phyloP scores from a whole-genome alignment of 2,888 invertebrate genomes.

The Drosophila nr. fundita region DNA sequence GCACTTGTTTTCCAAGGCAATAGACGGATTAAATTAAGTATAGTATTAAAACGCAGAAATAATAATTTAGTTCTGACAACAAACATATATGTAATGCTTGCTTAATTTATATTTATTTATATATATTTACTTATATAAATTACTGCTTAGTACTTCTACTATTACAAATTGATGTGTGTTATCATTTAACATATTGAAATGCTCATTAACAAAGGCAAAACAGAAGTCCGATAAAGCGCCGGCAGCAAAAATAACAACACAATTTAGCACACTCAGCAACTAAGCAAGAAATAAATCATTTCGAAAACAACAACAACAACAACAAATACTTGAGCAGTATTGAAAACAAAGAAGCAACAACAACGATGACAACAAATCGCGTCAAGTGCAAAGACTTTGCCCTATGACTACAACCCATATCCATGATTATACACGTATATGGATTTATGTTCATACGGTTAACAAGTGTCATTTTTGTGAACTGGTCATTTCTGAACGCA shows the following conservation, averaged over 20 bases:
- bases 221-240: constrained; percentile 65
- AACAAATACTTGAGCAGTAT: constrained; percentile 40
- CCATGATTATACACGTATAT: constrained; percentile 7
- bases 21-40: not conserved
- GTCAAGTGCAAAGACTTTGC: constrained; percentile 76
- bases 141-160: not conserved
- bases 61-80: not conserved
- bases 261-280: constrained; percentile 53
- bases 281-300: constrained; percentile 43
- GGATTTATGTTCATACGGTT: constrained; percentile 1
- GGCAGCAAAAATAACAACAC: constrained; percentile 31
- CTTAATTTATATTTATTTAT: not conserved
- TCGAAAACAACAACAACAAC: constrained; percentile 5
- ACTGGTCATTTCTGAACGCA: constrained; percentile 25
- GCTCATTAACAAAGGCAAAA: constrained; percentile 52
- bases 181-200: constrained; percentile 67
- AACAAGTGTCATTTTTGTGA: constrained; percentile 10
- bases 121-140: not conserved
- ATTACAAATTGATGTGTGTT: constrained; percentile 32
- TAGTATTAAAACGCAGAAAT: not conserved
- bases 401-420: constrained; percentile 72
- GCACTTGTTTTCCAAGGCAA: not conserved
- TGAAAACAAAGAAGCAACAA: constrained; percentile 48
- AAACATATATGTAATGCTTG: not conserved
- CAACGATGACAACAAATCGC: constrained; percentile 65